phyloP scores from a whole-genome alignment of 2,113 vertebrate genomes.

The Hylia prasina region DNA sequence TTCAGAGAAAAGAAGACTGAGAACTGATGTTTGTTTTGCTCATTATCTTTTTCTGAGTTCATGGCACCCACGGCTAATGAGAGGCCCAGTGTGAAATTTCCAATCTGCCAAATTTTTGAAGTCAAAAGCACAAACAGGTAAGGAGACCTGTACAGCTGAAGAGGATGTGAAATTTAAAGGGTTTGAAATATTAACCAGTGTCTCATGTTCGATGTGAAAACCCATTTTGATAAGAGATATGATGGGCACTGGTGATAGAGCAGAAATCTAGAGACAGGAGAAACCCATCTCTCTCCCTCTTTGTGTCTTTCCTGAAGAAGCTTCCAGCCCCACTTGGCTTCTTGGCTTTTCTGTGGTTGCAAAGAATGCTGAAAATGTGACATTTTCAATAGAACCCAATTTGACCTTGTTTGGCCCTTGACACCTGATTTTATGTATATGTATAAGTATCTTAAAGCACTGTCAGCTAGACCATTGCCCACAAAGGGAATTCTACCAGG shows the following conservation, averaged over 20 bases:
- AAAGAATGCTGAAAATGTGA: background rate
- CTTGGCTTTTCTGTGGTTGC: background rate
- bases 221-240: background rate
- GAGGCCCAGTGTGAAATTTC: background rate
- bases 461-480: background rate
- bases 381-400: background rate
- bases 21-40: background rate
- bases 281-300: background rate
- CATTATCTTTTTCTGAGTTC: background rate
- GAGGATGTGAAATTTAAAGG: background rate
- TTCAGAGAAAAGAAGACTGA: background rate
- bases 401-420: background rate
- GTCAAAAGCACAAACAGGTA: background rate
- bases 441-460: background rate
- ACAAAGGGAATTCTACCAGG: background rate
- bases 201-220: background rate
- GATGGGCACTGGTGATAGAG: background rate
- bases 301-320: background rate
- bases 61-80: background rate
- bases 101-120: background rate
- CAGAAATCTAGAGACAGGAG: background rate
- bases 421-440: background rate
- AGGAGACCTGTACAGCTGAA: background rate
- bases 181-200: background rate
- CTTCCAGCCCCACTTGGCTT: background rate